phyloP scores from a whole-genome alignment of 37 sponge, comb jelly and placozoan species.

The Lycopodina hypogea region DNA sequence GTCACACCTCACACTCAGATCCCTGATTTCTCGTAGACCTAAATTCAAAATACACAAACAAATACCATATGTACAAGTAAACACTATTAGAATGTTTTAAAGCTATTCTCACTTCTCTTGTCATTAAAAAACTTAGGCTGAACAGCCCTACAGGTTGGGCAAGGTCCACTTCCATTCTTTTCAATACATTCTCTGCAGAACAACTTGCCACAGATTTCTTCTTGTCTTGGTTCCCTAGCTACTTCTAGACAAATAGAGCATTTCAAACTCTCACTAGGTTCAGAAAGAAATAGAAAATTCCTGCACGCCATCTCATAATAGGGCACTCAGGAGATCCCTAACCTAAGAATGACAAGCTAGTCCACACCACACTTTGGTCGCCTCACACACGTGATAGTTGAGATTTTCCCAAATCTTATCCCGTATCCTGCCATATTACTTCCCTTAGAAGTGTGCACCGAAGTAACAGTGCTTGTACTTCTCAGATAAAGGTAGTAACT shows the following conservation, averaged over 20 bases:
- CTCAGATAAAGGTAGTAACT: no score
- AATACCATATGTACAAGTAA: not conserved
- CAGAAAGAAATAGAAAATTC: not conserved
- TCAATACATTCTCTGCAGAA: not conserved
- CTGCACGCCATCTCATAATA: no score
- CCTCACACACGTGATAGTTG: no score
- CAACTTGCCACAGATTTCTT: not conserved
- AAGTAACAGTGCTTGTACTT: no score
- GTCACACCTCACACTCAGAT: constrained; percentile 20
- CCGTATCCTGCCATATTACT: no score
- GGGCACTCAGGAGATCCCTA: no score
- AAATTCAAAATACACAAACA: not conserved
- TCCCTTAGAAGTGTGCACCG: no score
- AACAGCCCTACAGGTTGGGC: not conserved
- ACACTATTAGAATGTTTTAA: not conserved
- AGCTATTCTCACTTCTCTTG: not conserved
- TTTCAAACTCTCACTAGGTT: not conserved
- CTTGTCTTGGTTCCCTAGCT: not conserved
- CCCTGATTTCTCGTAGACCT: constrained; percentile 25
- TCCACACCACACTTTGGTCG: no score
- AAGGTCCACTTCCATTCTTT: not conserved
- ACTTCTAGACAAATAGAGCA: not conserved
- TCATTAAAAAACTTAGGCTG: not conserved
- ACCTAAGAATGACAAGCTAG: no score
- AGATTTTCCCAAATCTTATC: no score